Conservation (phyloP, 2,888 invertebrate genomes). For the Sipha maydis region DNA sequence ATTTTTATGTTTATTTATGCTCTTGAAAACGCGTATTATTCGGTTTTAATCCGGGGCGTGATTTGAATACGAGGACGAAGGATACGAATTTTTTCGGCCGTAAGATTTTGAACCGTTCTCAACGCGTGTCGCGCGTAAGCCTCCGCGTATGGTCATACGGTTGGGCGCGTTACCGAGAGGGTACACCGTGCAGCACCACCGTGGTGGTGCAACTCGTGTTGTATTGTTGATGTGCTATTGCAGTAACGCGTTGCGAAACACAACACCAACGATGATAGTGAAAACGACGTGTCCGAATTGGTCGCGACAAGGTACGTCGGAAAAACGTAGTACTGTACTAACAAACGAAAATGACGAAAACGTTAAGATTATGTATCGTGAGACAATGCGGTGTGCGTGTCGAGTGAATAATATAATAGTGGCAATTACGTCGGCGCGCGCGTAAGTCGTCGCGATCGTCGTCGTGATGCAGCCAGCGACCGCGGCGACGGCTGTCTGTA, state of each 20-base stretch:
- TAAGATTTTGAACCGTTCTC: not conserved
- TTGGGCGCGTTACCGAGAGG: no score
- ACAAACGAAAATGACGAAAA: not conserved
- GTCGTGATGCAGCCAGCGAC: not conserved
- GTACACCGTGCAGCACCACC: no score
- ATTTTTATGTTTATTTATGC: not conserved
- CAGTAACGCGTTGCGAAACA: no score
- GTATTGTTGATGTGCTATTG: no score
- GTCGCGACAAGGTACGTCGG: no score
- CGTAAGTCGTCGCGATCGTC: not conserved
- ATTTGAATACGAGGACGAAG: no score
- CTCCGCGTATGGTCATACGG: not conserved
- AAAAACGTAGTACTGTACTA: no score
- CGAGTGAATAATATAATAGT: not conserved
- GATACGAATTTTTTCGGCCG: no score
- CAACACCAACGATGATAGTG: no score
- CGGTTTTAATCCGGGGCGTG: not conserved
- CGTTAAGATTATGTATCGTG: not conserved
- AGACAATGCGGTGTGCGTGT: not conserved
- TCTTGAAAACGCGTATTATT: not conserved
- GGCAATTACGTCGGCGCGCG: not conserved
- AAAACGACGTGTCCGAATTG: no score
- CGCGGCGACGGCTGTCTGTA: not conserved
- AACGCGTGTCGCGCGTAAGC: not conserved
- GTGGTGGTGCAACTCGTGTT: no score